Conservation (phyloP, 2,888 invertebrate species). For the Ophioninae sp. region DNA sequence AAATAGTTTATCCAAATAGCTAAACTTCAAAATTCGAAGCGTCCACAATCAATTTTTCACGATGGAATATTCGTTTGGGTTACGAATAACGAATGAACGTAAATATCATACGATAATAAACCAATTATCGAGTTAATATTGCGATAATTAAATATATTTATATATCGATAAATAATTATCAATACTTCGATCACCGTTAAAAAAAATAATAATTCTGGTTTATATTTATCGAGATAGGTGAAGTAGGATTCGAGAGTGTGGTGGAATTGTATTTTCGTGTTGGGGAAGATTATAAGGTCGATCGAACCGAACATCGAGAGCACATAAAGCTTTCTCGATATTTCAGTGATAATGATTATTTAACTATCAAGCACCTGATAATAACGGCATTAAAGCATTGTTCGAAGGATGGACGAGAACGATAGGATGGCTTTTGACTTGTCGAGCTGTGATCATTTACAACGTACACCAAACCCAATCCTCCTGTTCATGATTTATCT, state of each 20-base stretch:
- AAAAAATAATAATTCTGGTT: background rate
- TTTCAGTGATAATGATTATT: constrained; percentile 46
- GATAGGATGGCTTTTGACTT: constrained; percentile 27
- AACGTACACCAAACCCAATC: constrained; percentile 19
- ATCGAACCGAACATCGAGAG: background rate
- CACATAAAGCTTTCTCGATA: constrained; percentile 24
- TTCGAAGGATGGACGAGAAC: background rate
- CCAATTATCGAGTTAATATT: background rate
- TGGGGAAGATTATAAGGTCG: background rate
- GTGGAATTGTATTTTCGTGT: background rate
- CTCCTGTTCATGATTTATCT: constrained; percentile 20
- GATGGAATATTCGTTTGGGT: too few species aligned
- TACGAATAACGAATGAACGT: background rate
- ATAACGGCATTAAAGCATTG: constrained; percentile 21
- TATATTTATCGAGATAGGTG: too few species aligned
- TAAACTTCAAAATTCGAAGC: too few species aligned
- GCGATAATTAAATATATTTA: background rate
- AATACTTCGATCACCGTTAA: background rate
- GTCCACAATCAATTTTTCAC: too few species aligned
- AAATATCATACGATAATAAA: background rate
- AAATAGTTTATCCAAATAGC: too few species aligned
- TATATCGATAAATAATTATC: too few species aligned
- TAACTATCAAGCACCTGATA: constrained; percentile 15
- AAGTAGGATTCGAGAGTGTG: background rate
- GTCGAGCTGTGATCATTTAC: constrained; percentile 46